A percentile compares a stretch with the other conserved stretches of the same genome.
Conservation (phyloP, 2,113 vertebrate genomes). For the Semnopithecus entellus region DNA sequence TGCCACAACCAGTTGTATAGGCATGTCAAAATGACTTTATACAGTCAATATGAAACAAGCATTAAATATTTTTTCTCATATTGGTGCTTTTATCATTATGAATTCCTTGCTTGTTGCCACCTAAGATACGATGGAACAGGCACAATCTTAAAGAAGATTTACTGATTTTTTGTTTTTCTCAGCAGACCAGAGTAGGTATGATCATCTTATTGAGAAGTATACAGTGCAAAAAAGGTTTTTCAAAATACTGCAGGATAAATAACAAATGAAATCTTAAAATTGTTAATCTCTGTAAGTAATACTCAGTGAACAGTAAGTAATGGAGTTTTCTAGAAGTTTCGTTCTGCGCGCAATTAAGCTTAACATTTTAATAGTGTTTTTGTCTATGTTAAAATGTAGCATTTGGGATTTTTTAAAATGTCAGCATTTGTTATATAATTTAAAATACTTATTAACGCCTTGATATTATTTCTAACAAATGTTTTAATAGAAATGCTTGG, state of each 20-base stretch:
- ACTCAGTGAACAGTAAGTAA: slow-evolving; percentile 84
- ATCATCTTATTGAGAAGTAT: slow-evolving; percentile 71
- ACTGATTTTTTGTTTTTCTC: slow-evolving; percentile 74
- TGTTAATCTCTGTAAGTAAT: slow-evolving; percentile 83
- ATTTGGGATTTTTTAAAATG: neutral
- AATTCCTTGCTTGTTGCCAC: slow-evolving; percentile 68
- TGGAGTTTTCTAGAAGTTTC: slow-evolving; percentile 81
- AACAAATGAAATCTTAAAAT: slow-evolving; percentile 83
- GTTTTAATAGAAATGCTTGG: slow-evolving; percentile 26
- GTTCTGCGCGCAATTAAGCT: slow-evolving; percentile 55
- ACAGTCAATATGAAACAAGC: slow-evolving; percentile 81
- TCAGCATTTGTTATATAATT: neutral
- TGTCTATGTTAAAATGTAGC: neutral
- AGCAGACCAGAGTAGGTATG: slow-evolving; percentile 76
- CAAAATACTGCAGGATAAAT: slow-evolving; percentile 78
- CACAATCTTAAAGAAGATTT: slow-evolving; percentile 67
- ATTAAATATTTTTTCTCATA: slow-evolving; percentile 64
- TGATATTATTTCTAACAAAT: slow-evolving; percentile 50
- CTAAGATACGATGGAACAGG: slow-evolving; percentile 68
- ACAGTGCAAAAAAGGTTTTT: slow-evolving; percentile 55
- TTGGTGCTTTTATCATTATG: slow-evolving; percentile 79
- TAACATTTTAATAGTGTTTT: slow-evolving; percentile 49
- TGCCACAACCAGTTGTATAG: slow-evolving; percentile 87
- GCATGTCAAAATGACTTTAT: slow-evolving; percentile 89
- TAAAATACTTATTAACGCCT: neutral